Percentiles rank a stretch among this genome's conserved stretches.
Evolutionary conservation across 2,888 invertebrate genomes (phyloP).

Genomic region (Catocala fraxini): DNA sequence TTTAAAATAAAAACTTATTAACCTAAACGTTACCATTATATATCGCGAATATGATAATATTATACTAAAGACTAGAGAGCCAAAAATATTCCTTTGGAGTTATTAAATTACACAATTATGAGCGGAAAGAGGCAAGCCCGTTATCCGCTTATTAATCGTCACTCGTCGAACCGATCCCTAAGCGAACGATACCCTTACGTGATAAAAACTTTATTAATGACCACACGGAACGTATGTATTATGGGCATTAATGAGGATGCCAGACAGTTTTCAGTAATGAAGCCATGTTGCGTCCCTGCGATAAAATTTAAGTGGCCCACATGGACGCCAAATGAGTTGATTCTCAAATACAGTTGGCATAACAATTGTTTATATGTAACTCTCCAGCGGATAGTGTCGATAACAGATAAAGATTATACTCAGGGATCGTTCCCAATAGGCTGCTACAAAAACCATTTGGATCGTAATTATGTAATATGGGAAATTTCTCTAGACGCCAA

Average conservation of each 20-base stretch:
- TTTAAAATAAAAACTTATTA: too few species aligned
- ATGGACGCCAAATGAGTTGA: slow-evolving; percentile 52
- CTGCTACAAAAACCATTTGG: slow-evolving; percentile 30
- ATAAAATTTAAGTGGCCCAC: slow-evolving; percentile 68
- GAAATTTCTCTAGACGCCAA: slow-evolving; percentile 38
- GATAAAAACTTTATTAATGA: slow-evolving; percentile 51
- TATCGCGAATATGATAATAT: not conserved
- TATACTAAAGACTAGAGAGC: not conserved
- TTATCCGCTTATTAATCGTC: slow-evolving; percentile 36
- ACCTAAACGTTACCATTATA: too few species aligned
- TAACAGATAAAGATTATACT: slow-evolving; percentile 36
- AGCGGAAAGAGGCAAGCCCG: slow-evolving; percentile 9
- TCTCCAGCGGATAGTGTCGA: slow-evolving; percentile 24
- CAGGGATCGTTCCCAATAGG: slow-evolving; percentile 17
- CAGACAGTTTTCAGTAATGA: slow-evolving; percentile 61
- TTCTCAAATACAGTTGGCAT: slow-evolving; percentile 39
- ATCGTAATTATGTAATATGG: slow-evolving; percentile 34
- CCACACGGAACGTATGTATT: slow-evolving; percentile 38
- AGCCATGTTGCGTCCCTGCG: slow-evolving; percentile 56
- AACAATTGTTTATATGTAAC: slow-evolving; percentile 38
- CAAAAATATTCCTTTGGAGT: slow-evolving; percentile 11
- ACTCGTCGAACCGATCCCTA: slow-evolving; percentile 34
- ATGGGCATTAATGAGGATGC: slow-evolving; percentile 50
- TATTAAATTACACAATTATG: slow-evolving; percentile 22
- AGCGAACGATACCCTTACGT: slow-evolving; percentile 25